Evolutionary conservation across 2,797 vertebrate genomes (phyloP).

Genomic region (Centroberyx gerrardi): DNA sequence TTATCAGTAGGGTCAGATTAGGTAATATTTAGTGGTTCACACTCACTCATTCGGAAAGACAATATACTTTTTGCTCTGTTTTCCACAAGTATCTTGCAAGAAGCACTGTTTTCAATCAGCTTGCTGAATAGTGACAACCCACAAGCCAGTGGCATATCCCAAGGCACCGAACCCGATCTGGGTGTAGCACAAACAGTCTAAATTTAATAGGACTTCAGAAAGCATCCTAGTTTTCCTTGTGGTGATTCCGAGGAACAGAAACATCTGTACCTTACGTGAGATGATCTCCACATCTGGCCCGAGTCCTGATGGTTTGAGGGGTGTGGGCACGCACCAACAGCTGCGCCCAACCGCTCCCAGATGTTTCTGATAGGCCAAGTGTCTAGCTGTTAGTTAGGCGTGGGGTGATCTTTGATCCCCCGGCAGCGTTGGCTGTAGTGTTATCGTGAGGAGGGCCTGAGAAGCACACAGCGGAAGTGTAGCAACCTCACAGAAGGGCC

Average conservation of each 20-base stretch:
- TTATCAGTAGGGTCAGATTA: conserved; percentile 35
- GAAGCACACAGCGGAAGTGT: conserved; percentile 74
- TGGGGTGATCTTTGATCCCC: conserved; percentile 82
- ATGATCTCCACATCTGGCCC: conserved; percentile 82
- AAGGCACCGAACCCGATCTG: conserved; percentile 67
- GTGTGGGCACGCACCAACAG: conserved; percentile 80
- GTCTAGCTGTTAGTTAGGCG: conserved; percentile 83
- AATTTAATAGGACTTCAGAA: conserved; percentile 79
- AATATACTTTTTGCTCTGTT: conserved; percentile 36
- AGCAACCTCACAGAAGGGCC: conserved; percentile 74
- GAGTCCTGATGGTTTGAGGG: conserved; percentile 74
- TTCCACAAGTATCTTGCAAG: conserved; percentile 44
- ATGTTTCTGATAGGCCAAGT: conserved; percentile 83
- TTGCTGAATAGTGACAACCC: conserved; percentile 69
- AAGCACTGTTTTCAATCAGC: conserved; percentile 73
- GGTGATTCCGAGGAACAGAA: conserved; percentile 66
- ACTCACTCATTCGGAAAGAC: conserved; percentile 38
- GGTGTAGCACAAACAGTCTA: conserved; percentile 76
- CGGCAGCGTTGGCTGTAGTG: conserved; percentile 67
- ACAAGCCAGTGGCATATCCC: conserved; percentile 67
- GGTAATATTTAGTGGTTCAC: conserved; percentile 53
- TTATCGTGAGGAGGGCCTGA: conserved; percentile 70
- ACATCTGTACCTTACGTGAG: conserved; percentile 86
- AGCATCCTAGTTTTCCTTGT: conserved; percentile 68
- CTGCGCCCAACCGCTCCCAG: conserved; percentile 82